Conservation (phyloP, 2,888 invertebrate species). For the Papilio gigon region DNA sequence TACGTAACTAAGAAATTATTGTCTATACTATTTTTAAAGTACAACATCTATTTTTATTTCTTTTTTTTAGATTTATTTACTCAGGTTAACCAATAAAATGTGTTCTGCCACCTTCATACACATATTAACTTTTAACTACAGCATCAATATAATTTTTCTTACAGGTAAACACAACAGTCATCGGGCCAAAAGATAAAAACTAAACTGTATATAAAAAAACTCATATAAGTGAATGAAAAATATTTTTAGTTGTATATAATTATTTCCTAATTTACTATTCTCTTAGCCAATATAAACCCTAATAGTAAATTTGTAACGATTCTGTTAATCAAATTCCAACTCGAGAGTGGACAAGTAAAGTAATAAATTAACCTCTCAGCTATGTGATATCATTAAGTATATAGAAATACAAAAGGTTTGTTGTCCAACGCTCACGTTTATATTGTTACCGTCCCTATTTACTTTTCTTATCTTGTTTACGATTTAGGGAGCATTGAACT, state of each 20-base stretch:
- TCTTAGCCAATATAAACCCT: background rate
- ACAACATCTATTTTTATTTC: no score
- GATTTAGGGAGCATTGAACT: conserved; percentile 27
- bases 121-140: no score
- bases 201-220: no score
- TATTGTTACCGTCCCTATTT: conserved; percentile 18
- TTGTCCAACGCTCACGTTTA: conserved; percentile 12
- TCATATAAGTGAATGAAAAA: no score
- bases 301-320: background rate
- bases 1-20: background rate
- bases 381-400: conserved; percentile 6
- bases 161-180: no score
- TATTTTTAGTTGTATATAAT: no score
- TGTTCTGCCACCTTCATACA: no score
- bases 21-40: background rate
- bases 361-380: background rate
- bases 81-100: no score
- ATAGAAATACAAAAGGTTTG: conserved; percentile 16
- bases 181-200: no score
- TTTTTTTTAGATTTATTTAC: no score
- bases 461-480: conserved; percentile 30
- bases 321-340: background rate
- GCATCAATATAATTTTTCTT: no score
- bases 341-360: background rate
- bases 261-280: no score